A percentile compares a stretch with the other conserved stretches of the same genome.
These are phyloP conservation scores for Pardosa pseudoannulata DNA, from an alignment of 2,888 invertebrate species.

Conservation along the genomic window DNA sequence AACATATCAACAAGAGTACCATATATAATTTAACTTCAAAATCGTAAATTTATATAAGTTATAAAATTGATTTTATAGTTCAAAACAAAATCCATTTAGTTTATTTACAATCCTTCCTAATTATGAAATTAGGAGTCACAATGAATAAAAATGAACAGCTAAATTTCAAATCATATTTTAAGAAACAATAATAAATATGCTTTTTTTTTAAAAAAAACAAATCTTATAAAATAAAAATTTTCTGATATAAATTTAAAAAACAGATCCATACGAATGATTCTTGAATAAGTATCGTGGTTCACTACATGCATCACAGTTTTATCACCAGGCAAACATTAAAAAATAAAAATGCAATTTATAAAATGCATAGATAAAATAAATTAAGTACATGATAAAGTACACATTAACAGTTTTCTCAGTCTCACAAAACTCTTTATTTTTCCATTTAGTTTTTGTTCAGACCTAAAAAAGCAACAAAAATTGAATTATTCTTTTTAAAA, in stretches of 20 bases:
- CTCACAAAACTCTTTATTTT: not conserved
- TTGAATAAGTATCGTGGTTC: not conserved
- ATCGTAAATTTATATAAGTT: not conserved
- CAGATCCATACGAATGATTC: not conserved
- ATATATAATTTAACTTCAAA: not conserved
- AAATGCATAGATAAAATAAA: constrained; percentile 38
- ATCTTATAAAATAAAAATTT: not conserved
- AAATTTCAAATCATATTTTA: not conserved
- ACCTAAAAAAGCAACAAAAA: not conserved
- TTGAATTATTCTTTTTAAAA: no score
- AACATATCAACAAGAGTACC: not conserved
- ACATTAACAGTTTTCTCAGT: not conserved
- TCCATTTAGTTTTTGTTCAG: not conserved
- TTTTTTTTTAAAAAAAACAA: constrained; percentile 9
- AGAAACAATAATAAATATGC: constrained; percentile 19
- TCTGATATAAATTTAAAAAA: not conserved
- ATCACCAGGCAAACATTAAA: constrained; percentile 57
- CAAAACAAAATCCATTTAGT: no score
- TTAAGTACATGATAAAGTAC: constrained; percentile 46
- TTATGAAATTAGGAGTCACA: not conserved
- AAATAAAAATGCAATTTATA: constrained; percentile 28
- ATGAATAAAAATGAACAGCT: not conserved
- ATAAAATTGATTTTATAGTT: not conserved
- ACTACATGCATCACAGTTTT: constrained; percentile 44
- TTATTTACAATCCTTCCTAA: no score